These are phyloP conservation scores for Mastacembelus armatus DNA, from an alignment of 2,797 vertebrate genomes.

Conservation along the genomic window DNA sequence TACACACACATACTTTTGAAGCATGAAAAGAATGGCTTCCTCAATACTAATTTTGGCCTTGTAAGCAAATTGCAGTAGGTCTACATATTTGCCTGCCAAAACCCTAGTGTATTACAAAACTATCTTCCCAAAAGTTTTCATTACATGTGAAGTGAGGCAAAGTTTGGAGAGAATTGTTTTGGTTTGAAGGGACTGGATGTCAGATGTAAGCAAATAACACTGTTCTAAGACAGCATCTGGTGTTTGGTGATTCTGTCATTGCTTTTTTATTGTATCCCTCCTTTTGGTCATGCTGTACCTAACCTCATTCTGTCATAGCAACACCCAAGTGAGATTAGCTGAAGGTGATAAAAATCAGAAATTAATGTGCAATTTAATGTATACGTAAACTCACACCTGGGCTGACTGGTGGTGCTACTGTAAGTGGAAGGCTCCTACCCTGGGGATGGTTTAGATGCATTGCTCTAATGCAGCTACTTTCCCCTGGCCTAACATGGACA, in stretches of 20 bases:
- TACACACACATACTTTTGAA: conserved; percentile 29
- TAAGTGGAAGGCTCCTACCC: conserved; percentile 36
- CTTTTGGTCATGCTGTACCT: conserved; percentile 56
- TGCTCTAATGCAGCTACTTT: conserved; percentile 43
- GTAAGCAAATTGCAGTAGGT: conserved; percentile 56
- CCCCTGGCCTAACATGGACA: conserved; percentile 13
- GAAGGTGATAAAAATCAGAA: conserved; percentile 66
- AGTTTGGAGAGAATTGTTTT: conserved; percentile 51
- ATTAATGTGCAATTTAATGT: conserved; percentile 78
- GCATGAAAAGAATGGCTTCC: conserved; percentile 53
- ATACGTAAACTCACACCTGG: conserved; percentile 80
- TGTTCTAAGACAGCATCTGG: conserved; percentile 67
- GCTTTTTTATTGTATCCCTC: conserved; percentile 62
- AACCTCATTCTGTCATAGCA: conserved; percentile 64
- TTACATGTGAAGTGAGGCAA: conserved; percentile 38
- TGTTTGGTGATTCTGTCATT: conserved; percentile 49
- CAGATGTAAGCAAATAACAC: conserved; percentile 63
- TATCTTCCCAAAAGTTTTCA: conserved; percentile 58
- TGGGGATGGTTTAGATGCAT: conserved; percentile 11
- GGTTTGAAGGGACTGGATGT: conserved; percentile 41
- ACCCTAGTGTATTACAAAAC: conserved; percentile 39
- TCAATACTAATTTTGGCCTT: conserved; percentile 52
- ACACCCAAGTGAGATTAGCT: conserved; percentile 53
- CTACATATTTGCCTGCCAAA: conserved; percentile 49
- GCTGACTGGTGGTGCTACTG: conserved; percentile 43